These are phyloP conservation scores for Byasa hedistus DNA, from an alignment of 2,888 invertebrate genomes.

Conservation along the genomic window DNA sequence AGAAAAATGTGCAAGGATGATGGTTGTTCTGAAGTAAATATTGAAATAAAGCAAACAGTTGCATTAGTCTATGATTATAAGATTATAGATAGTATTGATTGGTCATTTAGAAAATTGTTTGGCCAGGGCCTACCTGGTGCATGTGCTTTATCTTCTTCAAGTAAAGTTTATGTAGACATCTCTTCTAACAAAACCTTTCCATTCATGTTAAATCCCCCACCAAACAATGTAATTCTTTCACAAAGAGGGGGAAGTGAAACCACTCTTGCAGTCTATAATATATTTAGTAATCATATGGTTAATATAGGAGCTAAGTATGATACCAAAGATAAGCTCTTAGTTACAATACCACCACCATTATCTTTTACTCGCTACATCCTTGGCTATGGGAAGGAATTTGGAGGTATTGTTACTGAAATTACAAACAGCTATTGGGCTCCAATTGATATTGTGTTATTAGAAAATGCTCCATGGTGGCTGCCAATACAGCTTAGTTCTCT, in stretches of 20 bases:
- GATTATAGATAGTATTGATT: slow-evolving; percentile 84
- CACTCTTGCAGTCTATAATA: slow-evolving; percentile 85
- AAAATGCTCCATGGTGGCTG: slow-evolving; percentile 95
- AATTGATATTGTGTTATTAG: slow-evolving; percentile 89
- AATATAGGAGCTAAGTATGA: slow-evolving; percentile 84
- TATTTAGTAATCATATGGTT: slow-evolving; percentile 80
- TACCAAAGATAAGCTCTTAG: slow-evolving; percentile 66
- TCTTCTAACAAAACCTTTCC: slow-evolving; percentile 81
- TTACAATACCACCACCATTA: slow-evolving; percentile 82
- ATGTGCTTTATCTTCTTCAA: slow-evolving; percentile 89
- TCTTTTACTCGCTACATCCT: slow-evolving; percentile 90
- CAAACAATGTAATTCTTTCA: slow-evolving; percentile 80
- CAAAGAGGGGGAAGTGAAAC: slow-evolving; percentile 84
- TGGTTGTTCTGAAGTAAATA: slow-evolving; percentile 80
- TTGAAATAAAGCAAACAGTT: slow-evolving; percentile 92
- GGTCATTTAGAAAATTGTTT: slow-evolving; percentile 93
- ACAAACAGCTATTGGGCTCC: slow-evolving; percentile 88
- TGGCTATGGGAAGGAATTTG: slow-evolving; percentile 95
- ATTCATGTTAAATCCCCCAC: slow-evolving; percentile 83
- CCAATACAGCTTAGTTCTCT: slow-evolving; percentile 95
- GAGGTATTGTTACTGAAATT: slow-evolving; percentile 92
- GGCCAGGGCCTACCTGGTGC: slow-evolving; percentile 90
- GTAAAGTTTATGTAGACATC: slow-evolving; percentile 90
- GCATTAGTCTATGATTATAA: slow-evolving; percentile 92
- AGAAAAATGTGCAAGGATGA: slow-evolving; percentile 86